Conservation (phyloP, 1,140 invertebrate genomes). For the Notospermus geniculatus region DNA sequence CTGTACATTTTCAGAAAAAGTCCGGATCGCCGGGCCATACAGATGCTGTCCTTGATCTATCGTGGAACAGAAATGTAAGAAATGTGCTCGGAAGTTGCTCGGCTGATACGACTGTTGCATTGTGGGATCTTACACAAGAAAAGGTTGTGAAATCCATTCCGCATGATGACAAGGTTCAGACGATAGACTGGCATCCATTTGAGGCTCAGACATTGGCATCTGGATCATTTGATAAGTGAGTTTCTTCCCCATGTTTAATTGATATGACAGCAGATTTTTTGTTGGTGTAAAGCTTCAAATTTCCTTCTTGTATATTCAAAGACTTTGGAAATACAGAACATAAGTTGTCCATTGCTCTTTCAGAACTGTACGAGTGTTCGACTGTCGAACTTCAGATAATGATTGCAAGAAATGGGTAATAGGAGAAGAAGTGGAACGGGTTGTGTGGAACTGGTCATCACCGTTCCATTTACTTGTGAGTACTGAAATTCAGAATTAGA, state of each 20-base stretch:
- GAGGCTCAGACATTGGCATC: slow-evolving; percentile 78
- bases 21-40: slow-evolving; percentile 66
- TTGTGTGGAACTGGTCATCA: slow-evolving; percentile 79
- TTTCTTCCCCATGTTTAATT: slow-evolving; percentile 2
- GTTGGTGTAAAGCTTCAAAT: too few relatives aligned
- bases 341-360: slow-evolving; percentile 28
- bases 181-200: slow-evolving; percentile 81
- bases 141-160: slow-evolving; percentile 71
- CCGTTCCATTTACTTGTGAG: slow-evolving; percentile 73
- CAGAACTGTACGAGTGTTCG: slow-evolving; percentile 69
- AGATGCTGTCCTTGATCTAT: slow-evolving; percentile 85
- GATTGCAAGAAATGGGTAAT: slow-evolving; percentile 69
- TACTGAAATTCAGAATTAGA: slow-evolving; percentile 33
- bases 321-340: too few relatives aligned
- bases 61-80: slow-evolving; percentile 81
- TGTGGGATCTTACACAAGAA: slow-evolving; percentile 89
- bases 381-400: slow-evolving; percentile 69
- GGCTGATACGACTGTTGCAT: slow-evolving; percentile 80
- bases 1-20: slow-evolving; percentile 29
- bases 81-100: slow-evolving; percentile 90
- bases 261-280: too few relatives aligned
- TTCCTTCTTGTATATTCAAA: too few relatives aligned
- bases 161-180: slow-evolving; percentile 65
- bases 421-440: slow-evolving; percentile 79
- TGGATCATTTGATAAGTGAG: slow-evolving; percentile 68